Conservation (phyloP, 2,797 vertebrate genomes). For the Apodemus agrarius region DNA sequence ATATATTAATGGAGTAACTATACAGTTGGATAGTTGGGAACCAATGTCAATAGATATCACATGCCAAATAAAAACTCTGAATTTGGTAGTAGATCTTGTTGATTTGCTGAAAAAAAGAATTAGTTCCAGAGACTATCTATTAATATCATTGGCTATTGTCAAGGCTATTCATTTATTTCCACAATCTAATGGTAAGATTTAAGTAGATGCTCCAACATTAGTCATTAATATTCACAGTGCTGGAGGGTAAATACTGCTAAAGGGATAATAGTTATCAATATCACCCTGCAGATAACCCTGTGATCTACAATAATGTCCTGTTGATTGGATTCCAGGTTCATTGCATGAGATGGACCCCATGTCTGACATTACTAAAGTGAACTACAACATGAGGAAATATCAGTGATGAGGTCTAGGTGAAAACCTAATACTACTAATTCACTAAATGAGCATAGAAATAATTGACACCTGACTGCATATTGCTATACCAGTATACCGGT, state of each 20-base stretch:
- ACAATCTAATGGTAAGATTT: neutral
- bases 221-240: neutral
- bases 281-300: neutral
- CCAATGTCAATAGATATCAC: neutral
- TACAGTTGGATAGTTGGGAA: neutral
- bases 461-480: neutral
- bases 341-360: neutral
- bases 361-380: neutral
- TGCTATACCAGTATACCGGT: neutral
- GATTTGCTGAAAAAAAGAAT: neutral
- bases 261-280: neutral
- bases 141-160: neutral
- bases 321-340: neutral
- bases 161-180: neutral
- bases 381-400: neutral
- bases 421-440: neutral
- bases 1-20: neutral
- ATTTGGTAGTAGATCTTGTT: neutral
- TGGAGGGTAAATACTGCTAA: neutral
- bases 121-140: neutral
- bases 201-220: neutral
- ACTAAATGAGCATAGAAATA: neutral
- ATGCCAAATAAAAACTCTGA: neutral
- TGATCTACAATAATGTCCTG: neutral
- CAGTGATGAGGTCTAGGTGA: neutral